These are phyloP conservation scores for Chascanopsetta lugubris DNA, from an alignment of 2,113 vertebrate genomes.

Conservation along the genomic window DNA sequence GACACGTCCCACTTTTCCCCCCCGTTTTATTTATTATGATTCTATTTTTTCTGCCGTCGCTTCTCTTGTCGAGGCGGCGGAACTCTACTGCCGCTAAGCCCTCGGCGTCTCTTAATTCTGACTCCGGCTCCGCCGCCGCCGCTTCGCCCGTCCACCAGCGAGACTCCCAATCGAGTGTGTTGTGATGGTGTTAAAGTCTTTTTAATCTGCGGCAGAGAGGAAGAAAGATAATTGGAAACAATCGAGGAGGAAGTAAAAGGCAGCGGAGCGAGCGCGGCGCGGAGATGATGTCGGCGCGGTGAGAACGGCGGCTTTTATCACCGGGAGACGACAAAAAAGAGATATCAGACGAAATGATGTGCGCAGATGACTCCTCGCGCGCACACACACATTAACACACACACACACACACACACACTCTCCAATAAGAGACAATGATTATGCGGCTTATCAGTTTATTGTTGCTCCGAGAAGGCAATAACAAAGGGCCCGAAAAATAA, in stretches of 20 bases:
- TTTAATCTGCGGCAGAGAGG: constrained; percentile 55
- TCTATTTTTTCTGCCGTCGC: background rate
- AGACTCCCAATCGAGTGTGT: constrained; percentile 39
- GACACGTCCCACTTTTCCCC: background rate
- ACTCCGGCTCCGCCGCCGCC: constrained; percentile 6
- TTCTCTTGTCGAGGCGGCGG: constrained; percentile 21
- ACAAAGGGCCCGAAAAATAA: constrained; percentile 43
- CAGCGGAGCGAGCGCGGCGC: constrained; percentile 29
- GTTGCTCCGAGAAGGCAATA: constrained; percentile 41
- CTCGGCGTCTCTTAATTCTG: constrained; percentile 20
- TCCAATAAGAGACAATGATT: constrained; percentile 16
- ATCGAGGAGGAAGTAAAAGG: constrained; percentile 59
- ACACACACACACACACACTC: background rate
- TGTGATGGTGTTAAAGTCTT: constrained; percentile 27
- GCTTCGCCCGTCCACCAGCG: constrained; percentile 29
- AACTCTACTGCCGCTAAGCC: constrained; percentile 8
- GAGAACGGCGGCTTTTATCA: constrained; percentile 56
- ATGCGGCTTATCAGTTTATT: constrained; percentile 45
- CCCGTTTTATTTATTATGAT: background rate
- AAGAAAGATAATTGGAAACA: constrained; percentile 71
- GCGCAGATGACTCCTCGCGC: constrained; percentile 10
- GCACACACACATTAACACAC: constrained; percentile 15
- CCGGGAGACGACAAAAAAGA: constrained; percentile 36
- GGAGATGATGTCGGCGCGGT: constrained; percentile 30
- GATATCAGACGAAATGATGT: constrained; percentile 54